Percentiles rank a stretch among this genome's conserved stretches.
Conservation (phyloP, 1,140 invertebrate species). For the Hycleus phaleratus region DNA sequence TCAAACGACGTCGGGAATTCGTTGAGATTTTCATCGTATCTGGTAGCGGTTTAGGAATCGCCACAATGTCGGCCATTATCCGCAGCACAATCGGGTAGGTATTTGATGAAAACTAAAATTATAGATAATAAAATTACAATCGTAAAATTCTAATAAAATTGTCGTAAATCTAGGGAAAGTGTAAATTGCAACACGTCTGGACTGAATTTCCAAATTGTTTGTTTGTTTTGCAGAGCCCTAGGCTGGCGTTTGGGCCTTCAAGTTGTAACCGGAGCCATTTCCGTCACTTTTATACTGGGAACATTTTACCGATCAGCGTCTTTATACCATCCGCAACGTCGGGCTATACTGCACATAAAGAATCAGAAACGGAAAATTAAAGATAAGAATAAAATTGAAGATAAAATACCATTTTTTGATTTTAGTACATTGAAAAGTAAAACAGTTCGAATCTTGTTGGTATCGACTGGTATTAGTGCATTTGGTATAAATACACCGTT, state of each 20-base stretch:
- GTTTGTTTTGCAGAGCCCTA: constrained; percentile 56
- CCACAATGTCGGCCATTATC: constrained; percentile 74
- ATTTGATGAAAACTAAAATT: too few species aligned
- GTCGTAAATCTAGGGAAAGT: too few species aligned
- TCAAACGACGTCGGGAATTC: constrained; percentile 73
- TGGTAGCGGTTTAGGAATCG: constrained; percentile 76
- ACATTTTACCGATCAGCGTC: constrained; percentile 85
- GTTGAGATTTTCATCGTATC: constrained; percentile 83
- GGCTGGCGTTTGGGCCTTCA: constrained; percentile 83
- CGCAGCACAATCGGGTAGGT: constrained; percentile 68
- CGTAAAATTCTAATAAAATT: too few species aligned
- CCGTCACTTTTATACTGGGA: constrained; percentile 77
- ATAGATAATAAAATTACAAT: too few species aligned
- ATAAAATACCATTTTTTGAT: constrained; percentile 77
- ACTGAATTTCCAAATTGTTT: neutral
- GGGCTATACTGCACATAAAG: constrained; percentile 84
- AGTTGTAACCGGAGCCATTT: constrained; percentile 74
- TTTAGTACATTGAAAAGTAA: constrained; percentile 76
- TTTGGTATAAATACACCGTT: constrained; percentile 83
- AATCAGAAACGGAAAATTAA: constrained; percentile 81
- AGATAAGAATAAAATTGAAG: constrained; percentile 65
- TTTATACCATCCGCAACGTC: constrained; percentile 79
- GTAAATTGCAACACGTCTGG: too few species aligned
- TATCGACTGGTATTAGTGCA: constrained; percentile 65
- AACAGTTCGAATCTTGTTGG: constrained; percentile 72